Percentiles rank a stretch among this genome's conserved stretches.
Evolutionary conservation across 2,888 invertebrate species (phyloP).

Genomic region (Dynastes hyllus): DNA sequence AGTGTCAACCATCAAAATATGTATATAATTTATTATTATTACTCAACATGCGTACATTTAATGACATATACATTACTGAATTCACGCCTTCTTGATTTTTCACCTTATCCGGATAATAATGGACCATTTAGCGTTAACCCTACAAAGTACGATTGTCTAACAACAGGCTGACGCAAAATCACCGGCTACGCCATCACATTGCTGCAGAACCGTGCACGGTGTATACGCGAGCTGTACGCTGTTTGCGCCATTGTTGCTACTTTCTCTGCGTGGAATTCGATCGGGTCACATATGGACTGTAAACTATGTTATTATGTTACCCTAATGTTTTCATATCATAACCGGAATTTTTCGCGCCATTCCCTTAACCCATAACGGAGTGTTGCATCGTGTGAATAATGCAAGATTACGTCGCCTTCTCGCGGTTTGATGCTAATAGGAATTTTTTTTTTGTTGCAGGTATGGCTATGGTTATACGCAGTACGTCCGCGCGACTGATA

Average conservation of each 20-base stretch:
- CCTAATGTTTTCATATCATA: conserved; percentile 31
- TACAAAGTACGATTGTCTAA: conserved; percentile 14
- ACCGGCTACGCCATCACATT: conserved; percentile 29
- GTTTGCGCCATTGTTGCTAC: conserved; percentile 19
- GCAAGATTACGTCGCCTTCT: conserved; percentile 15
- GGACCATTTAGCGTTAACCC: conserved; percentile 7
- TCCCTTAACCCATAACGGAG: conserved; percentile 16
- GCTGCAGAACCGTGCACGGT: neutral
- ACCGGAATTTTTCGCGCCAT: conserved; percentile 26
- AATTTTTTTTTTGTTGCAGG: conserved; percentile 37
- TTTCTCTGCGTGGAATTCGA: conserved; percentile 45
- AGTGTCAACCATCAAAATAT: too few relatives aligned
- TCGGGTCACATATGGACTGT: conserved; percentile 40
- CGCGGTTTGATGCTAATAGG: conserved; percentile 17
- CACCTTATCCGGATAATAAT: neutral
- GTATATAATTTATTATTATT: neutral
- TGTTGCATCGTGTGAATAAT: conserved; percentile 32
- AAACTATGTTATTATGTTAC: conserved; percentile 39
- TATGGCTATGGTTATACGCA: conserved; percentile 14
- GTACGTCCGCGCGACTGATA: neutral
- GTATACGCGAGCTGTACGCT: neutral
- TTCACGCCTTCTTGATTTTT: conserved; percentile 35
- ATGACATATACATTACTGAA: neutral
- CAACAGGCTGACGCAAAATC: conserved; percentile 20
- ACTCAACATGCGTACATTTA: neutral